Conservation (phyloP, 2,888 invertebrate genomes). For the Omphaloscelis lunosa region DNA sequence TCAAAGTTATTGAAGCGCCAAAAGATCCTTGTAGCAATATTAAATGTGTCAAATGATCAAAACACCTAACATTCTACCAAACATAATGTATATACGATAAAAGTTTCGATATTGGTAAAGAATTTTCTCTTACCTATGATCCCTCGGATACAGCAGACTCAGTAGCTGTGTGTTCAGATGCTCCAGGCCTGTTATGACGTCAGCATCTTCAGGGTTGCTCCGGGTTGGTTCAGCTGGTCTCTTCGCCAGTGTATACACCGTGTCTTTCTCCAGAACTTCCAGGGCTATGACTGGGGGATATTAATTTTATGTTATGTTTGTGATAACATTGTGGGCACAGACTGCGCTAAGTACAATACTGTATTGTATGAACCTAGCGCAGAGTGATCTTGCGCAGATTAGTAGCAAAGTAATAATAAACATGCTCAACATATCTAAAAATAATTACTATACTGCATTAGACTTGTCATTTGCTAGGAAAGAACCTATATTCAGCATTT, state of each 20-base stretch:
- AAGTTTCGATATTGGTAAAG: background rate
- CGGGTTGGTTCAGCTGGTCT: conserved; percentile 68
- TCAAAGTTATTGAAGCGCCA: no score
- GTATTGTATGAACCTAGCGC: background rate
- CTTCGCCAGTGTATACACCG: conserved; percentile 81
- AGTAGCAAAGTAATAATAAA: background rate
- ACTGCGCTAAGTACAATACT: background rate
- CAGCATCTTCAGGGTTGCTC: conserved; percentile 78
- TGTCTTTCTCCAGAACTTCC: conserved; percentile 84
- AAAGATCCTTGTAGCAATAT: background rate
- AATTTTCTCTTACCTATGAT: conserved; percentile 85
- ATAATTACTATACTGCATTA: background rate
- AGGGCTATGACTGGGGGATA: conserved; percentile 74
- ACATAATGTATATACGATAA: no score
- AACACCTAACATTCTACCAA: background rate
- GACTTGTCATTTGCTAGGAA: background rate
- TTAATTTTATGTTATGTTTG: background rate
- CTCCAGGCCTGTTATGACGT: conserved; percentile 90
- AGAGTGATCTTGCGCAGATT: background rate
- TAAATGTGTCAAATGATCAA: background rate
- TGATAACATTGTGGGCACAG: background rate
- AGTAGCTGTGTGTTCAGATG: conserved; percentile 91
- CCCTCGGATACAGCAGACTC: conserved; percentile 92
- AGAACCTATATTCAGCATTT: background rate
- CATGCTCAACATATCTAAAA: background rate